phyloP scores from a whole-genome alignment of 2,888 invertebrate species.

The Mythimna vitellina region DNA sequence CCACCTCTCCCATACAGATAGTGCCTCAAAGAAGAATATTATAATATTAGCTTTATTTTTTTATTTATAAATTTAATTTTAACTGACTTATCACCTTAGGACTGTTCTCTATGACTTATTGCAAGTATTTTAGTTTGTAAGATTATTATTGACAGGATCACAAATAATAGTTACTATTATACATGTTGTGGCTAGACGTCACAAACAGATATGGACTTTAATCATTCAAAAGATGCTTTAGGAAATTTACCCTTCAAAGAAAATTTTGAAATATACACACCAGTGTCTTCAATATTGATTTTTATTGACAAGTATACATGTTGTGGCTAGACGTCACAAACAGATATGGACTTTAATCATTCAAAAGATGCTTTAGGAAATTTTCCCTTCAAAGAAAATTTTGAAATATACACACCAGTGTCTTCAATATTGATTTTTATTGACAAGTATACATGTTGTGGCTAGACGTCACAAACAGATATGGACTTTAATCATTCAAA shows the following conservation, averaged over 20 bases:
- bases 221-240: conserved; percentile 33
- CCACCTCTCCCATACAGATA: conserved; percentile 82
- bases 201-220: conserved; percentile 10
- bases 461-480: conserved; percentile 16
- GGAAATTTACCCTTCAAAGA: conserved; percentile 24
- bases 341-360: conserved; percentile 15
- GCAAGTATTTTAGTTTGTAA: conserved; percentile 54
- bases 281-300: conserved; percentile 21
- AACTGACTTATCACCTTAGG: conserved; percentile 22
- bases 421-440: conserved; percentile 17
- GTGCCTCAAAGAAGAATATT: conserved; percentile 81
- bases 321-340: conserved; percentile 33
- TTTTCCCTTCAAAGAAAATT: conserved; percentile 23
- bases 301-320: conserved; percentile 19
- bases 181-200: conserved; percentile 31
- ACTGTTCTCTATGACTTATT: conserved; percentile 32
- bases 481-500: conserved; percentile 19
- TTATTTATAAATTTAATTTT: conserved; percentile 39
- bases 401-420: conserved; percentile 28
- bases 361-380: conserved; percentile 32
- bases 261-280: conserved; percentile 21
- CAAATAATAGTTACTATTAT: conserved; percentile 38
- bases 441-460: conserved; percentile 30
- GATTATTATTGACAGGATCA: conserved; percentile 47
- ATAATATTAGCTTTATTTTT: conserved; percentile 68